Evolutionary conservation across 2,797 vertebrate species (phyloP), one percentile per base, ranked within the genome.

Genomic region (Apogon talboti): DNA sequence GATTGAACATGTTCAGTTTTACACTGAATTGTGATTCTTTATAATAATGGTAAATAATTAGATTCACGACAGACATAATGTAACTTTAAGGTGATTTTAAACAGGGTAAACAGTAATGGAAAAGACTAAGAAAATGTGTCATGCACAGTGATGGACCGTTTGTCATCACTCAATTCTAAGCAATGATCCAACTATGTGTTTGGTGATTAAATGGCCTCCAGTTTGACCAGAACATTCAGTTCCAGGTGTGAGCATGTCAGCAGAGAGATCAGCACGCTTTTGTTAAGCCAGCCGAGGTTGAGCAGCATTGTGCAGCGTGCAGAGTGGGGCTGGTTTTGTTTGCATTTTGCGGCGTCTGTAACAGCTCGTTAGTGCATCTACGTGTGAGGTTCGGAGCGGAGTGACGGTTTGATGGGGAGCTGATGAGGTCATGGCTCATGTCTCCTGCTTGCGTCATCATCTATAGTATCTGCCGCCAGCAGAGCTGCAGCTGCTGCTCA

Each of bases 371-470:
- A 19, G 24, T 44, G 16, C 58, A 42, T 62, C 11, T 28, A 12
- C 14, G 51, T 33, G 38, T 18, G 37, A 63, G 66, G 16, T 33
- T 44, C 44, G 60, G 60, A 54, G 57, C 52, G 38, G 51, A 49
- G 48, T 43, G 72, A 62, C 49, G 71, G 72, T 75, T 66, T 83
- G 76, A 86, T 76, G 77, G 64, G 37, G 73, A 76, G 57, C 62
- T 60, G 82, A 81, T 86, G 87, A 87, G 88, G 88, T 91, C 85
- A 86, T 71, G 78, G 81, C 81, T 85, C 75, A 71, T 74, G 87
- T 74, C 79, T 88, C 62, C 71, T 69, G 78, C 65, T 80, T 86
- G 83, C 78, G 65, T 89, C 83, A 83, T 81, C 86, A 82, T 75
- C 81, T 87, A 76, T 83, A 82, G 53, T 74, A 85, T 64, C 63